phyloP scores from a whole-genome alignment of 2,888 invertebrate genomes.

The Furcula furcula region DNA sequence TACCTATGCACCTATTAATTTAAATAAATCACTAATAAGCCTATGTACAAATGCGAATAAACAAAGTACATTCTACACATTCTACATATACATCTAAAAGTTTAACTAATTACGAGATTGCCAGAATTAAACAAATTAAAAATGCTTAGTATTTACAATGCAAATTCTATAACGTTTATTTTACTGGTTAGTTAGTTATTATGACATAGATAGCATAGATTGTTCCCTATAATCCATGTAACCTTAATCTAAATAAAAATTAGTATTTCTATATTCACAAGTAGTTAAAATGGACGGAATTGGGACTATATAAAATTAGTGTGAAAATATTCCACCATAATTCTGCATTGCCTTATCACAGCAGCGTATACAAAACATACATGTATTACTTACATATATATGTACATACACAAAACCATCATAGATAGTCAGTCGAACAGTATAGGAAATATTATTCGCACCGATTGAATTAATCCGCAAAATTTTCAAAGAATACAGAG shows the following conservation, averaged over 20 bases:
- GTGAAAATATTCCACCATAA: conserved; percentile 17
- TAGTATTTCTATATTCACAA: not conserved
- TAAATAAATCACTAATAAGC: conserved; percentile 16
- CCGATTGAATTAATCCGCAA: too few relatives aligned
- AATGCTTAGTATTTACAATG: conserved; percentile 15
- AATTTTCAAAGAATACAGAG: too few relatives aligned
- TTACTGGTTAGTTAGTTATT: not conserved
- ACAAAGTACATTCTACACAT: not conserved
- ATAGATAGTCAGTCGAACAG: too few relatives aligned
- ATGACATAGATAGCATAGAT: too few relatives aligned
- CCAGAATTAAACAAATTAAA: not conserved
- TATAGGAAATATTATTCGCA: too few relatives aligned
- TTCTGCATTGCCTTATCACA: conserved; percentile 62
- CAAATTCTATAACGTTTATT: not conserved
- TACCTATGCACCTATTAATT: conserved; percentile 14
- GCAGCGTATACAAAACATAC: conserved; percentile 38
- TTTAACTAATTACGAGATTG: too few relatives aligned
- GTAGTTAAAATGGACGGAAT: conserved; percentile 13
- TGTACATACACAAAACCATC: too few relatives aligned
- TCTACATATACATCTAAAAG: not conserved
- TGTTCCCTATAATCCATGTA: too few relatives aligned
- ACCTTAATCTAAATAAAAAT: conserved; percentile 6
- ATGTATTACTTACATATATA: too few relatives aligned
- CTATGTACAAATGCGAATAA: conserved; percentile 48
- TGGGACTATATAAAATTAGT: conserved; percentile 7